Evolutionary conservation across 1,140 invertebrate species (phyloP), one percentile per base, ranked within the genome.

Genomic region (Drosophila persimilis): DNA sequence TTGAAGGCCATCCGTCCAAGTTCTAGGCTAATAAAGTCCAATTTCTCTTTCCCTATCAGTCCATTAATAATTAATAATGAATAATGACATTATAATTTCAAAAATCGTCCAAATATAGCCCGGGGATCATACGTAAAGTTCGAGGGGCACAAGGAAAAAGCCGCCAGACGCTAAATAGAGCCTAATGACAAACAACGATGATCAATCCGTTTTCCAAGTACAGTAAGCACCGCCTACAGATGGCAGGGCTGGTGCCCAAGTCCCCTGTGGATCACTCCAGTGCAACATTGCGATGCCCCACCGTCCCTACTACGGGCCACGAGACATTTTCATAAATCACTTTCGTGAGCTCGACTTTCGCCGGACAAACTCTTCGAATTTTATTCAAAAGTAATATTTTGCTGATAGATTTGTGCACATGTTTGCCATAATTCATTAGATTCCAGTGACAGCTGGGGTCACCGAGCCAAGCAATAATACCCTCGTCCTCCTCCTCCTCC

Each of bases 321-420:
- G 24, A 48, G 63, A 65, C 60, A 77, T 73, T 67, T 50, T 55
- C 24, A 84, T 84, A 77, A 85, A 85, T 84, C 77, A 85, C 52
- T 29, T 43, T 70, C 53, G 60, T 55, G 62, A 75, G 77, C 55
- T 74, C 35, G 47, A 64, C 71, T 80, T 80, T 62, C 50, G 67
- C 60, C 70, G 57, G 73, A 62, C 67, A 58, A 86, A 80, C 64
- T 86, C 67, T 85, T 84, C 81, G 67, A 73, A 66, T 64, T 81
- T 13, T 11, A 71, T 69, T 64, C 65, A 47, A 61, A 75, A 72
- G 57, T 57, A 50, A 74, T 74, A 79, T 77, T 80, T 61, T 50
- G 51, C 57, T 84, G 62, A 80, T 80, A 80, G 80, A 86, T 86
- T 85, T 85, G 66, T 80, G 80, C 80, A 85, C 81, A 85, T 86